phyloP scores from a whole-genome alignment of 2,797 vertebrate genomes.

The Mus spretus region DNA sequence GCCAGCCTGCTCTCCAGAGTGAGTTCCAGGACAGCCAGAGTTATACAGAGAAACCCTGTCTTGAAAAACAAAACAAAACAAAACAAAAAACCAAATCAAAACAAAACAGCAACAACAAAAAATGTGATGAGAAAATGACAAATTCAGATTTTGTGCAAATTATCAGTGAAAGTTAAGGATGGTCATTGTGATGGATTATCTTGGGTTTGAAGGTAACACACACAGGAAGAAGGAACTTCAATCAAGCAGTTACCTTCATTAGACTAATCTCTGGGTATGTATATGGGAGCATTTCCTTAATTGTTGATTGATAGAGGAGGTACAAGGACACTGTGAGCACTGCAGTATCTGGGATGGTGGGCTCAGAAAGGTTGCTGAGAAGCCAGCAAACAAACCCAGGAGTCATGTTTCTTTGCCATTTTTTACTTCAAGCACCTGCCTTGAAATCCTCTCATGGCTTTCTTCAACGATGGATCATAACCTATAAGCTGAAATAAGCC shows the following conservation, averaged over 20 bases:
- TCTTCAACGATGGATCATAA: neutral
- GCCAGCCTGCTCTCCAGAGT: no score
- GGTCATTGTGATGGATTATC: neutral
- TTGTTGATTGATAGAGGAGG: neutral
- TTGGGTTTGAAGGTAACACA: neutral
- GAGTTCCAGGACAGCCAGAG: no score
- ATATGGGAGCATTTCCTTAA: neutral
- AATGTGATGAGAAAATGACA: neutral
- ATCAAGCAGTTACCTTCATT: neutral
- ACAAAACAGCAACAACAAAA: no score
- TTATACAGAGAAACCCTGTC: no score
- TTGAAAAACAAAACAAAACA: no score
- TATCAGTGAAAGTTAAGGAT: neutral
- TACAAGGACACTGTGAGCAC: no score
- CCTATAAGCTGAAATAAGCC: neutral
- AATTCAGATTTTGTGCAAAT: neutral
- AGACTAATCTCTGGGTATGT: neutral
- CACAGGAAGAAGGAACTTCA: neutral
- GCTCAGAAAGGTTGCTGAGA: neutral
- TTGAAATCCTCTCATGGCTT: neutral
- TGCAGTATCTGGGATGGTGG: neutral
- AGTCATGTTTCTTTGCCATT: neutral
- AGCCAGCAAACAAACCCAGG: neutral
- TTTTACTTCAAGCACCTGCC: neutral
- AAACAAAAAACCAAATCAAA: no score